Conservation (phyloP, 2,113 vertebrate species). For the Neomonachus schauinslandi region DNA sequence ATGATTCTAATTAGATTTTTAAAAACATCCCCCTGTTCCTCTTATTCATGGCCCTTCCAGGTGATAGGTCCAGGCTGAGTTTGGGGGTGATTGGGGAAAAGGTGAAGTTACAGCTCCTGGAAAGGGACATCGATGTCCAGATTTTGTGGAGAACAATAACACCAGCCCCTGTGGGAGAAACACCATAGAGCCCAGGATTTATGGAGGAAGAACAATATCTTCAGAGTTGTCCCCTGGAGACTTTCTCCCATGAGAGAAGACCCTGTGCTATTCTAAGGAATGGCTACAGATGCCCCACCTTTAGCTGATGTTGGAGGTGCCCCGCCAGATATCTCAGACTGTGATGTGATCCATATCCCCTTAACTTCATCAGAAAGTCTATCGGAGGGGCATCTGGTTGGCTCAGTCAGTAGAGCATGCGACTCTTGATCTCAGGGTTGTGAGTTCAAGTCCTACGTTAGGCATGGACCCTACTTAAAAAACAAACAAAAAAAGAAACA, state of each 20-base stretch:
- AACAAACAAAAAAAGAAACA: neutral
- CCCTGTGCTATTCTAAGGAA: neutral
- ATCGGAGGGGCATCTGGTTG: too few species aligned
- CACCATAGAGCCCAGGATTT: neutral
- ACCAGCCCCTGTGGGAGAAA: neutral
- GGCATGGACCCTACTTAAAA: too few species aligned
- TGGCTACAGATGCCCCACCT: too few species aligned
- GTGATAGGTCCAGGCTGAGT: neutral
- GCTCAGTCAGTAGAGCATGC: too few species aligned
- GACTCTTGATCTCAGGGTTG: too few species aligned
- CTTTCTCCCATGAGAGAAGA: neutral
- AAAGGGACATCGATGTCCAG: neutral
- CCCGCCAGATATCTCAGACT: neutral
- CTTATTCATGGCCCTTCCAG: neutral
- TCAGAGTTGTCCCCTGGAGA: neutral
- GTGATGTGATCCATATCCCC: neutral
- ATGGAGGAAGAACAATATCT: rapidly evolving
- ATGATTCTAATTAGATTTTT: neutral
- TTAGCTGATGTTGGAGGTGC: neutral
- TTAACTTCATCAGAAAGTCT: neutral
- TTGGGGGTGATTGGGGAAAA: neutral
- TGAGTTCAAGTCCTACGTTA: too few species aligned
- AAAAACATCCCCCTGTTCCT: neutral
- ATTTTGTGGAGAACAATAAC: neutral
- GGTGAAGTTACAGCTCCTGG: neutral